These are phyloP conservation scores for Menidia beryllina DNA, from an alignment of 2,113 vertebrate genomes.

Conservation along the genomic window DNA sequence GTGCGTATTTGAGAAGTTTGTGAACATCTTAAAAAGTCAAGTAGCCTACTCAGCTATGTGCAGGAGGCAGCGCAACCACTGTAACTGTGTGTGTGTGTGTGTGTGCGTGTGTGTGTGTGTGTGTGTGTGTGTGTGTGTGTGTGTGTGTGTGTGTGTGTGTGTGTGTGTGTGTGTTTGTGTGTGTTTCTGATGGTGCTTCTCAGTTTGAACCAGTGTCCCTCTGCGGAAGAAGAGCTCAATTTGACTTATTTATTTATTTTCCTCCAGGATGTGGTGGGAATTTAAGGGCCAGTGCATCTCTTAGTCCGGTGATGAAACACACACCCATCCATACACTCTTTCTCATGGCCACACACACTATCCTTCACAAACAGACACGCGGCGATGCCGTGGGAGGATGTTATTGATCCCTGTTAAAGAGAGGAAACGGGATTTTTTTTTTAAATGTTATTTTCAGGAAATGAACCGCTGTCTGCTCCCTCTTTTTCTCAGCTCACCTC, in stretches of 20 bases:
- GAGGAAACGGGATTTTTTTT: constrained; percentile 51
- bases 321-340: constrained; percentile 12
- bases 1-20: too few species aligned
- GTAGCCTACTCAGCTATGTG: neutral
- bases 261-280: constrained; percentile 34
- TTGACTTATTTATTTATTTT: neutral
- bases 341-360: neutral
- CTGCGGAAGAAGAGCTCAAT: constrained; percentile 35
- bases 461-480: constrained; percentile 5
- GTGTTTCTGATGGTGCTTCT: constrained; percentile 46
- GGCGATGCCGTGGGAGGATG: constrained; percentile 12
- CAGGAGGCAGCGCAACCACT: constrained; percentile 25
- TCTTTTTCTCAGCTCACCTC: constrained; percentile 7
- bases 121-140: constrained; percentile 26
- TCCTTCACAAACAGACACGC: constrained; percentile 29
- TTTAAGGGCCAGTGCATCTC: constrained; percentile 42
- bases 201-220: constrained; percentile 52
- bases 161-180: too few species aligned
- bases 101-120: constrained; percentile 10
- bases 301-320: constrained; percentile 27
- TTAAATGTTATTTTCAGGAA: constrained; percentile 48
- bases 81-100: constrained; percentile 1
- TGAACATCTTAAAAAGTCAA: too few species aligned
- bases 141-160: constrained; percentile 31
- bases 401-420: constrained; percentile 68